Base-by-base conservation (phyloP, 1,140 invertebrate species). In the Drosophila eugracilis region DNA sequence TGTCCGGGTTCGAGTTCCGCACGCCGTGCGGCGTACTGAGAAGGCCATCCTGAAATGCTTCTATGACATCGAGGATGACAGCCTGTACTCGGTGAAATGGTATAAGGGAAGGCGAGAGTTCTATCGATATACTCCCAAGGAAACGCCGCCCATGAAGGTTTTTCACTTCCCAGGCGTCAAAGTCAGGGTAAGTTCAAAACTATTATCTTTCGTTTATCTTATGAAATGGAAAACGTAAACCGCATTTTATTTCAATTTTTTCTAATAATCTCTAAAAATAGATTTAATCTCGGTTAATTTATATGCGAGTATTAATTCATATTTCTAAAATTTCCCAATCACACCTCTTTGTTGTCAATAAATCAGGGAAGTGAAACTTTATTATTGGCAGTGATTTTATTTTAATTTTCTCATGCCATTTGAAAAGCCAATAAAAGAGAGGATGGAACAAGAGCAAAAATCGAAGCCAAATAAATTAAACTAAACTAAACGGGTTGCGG, bases 61-160 rank as follows among this genome's bases (percentile, higher is more conserved):
- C 55, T 97, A 97, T 91, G 94, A 97, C 81, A 92, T 97, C 62
- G 95, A 96, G 92, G 94, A 94, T 12, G 95, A 94, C 9, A 94
- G 93, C 36, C 93, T 97, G 12, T 97, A 97, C 90, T 95, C 96
- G 0, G 94, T 97, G 67, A 95, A 97, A 91, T 97, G 96, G 96
- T 97, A 97, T 85, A 93, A 95, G 45, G 96, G 96, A 37, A 94
- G 93, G 75, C 93, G 94, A 17, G 96, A 97, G 78, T 96, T 96
- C 91, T 96, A 96, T 89, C 93, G 96, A 74, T 96, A 93, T 81
- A 95, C 95, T 3, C 95, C 96, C 0, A 95, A 94, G 53, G 95
- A 96, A 71, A 94, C 92, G 24, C 95, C 95, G 1, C 92, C 94
- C 1, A 95, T 94, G 5, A 96, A 96, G 88, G 94, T 94, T 22